Evolutionary conservation across 1,140 invertebrate species (phyloP).

Genomic region (fruit fly (Drosophila melanogaster)): Release_6_plus_ISO1_MT NT_033777.3:30603501-30604000

Average conservation of each 20-base stretch:
- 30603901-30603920: no score
- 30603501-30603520: constrained; percentile 16
- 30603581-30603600: not conserved
- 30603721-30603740: not conserved
- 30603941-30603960: constrained; percentile 43
- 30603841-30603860: constrained; percentile 16
- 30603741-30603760: constrained; percentile 40
- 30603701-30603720: rapidly evolving
- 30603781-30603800: not conserved
- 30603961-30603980: constrained; percentile 20
- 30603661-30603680: constrained; percentile 17
- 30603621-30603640: constrained; percentile 16
- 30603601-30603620: not conserved
- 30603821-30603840: constrained; percentile 33
- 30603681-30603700: constrained; percentile 54
- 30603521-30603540: constrained; percentile 17
- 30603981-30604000: not conserved
- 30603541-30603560: constrained; percentile 11
- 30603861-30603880: constrained; percentile 51
- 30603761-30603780: constrained; percentile 39
- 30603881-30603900: constrained; percentile 39
- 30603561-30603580: constrained; percentile 6
- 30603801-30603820: constrained; percentile 25
- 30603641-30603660: not conserved
- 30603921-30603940: not conserved